Base-by-base conservation (phyloP, 2,888 invertebrate genomes). In the Hofmannophila pseudospretella region DNA sequence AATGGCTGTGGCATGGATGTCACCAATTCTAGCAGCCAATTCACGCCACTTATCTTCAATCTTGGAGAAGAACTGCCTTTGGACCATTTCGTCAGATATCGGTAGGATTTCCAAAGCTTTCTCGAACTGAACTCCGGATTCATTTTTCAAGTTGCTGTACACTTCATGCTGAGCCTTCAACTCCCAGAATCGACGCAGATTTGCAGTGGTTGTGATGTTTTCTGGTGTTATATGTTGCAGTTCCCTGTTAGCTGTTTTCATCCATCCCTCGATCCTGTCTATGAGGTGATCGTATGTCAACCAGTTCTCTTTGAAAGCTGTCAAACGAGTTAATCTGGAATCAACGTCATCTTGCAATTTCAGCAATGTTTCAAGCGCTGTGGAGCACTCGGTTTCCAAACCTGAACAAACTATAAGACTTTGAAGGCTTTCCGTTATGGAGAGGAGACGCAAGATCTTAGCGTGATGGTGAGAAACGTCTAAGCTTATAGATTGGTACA, bases 161-260 rank as follows among this genome's bases (percentile, higher is more conserved):
- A 95, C 90, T 82, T 95, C 95, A 56, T 94, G 94, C 55, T 95
- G 94, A 0, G 95, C 96, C 70, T 95, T 95, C 30, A 96, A 73
- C 76, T 96, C 96, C 95, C 96, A 96, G 79, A 95, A 96, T 53
- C 94, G 91, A 50, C 94, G 89, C 73, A 95, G 91, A 55, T 94
- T 93, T 35, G 92, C 91, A 7, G 90, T 90, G 1, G 90, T 89
- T 34, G 90, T 89, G 9, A 90, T 88, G 20, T 90, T 89, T 43
- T 91, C 91, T 7, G 90, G 84, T 1, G 91, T 90, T 23, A 95
- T 90, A 14, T 89, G 80, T 41, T 89, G 88, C 31, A 95, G 73
- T 64, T 94, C 93, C 35, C 89, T 88, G 53, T 94, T 94, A 0
- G 94, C 93, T 36, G 89, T 89, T 44, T 90, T 90, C 67, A 96